Base-by-base conservation (phyloP, 2,113 vertebrate species). In the Ceyx margarethae region DNA sequence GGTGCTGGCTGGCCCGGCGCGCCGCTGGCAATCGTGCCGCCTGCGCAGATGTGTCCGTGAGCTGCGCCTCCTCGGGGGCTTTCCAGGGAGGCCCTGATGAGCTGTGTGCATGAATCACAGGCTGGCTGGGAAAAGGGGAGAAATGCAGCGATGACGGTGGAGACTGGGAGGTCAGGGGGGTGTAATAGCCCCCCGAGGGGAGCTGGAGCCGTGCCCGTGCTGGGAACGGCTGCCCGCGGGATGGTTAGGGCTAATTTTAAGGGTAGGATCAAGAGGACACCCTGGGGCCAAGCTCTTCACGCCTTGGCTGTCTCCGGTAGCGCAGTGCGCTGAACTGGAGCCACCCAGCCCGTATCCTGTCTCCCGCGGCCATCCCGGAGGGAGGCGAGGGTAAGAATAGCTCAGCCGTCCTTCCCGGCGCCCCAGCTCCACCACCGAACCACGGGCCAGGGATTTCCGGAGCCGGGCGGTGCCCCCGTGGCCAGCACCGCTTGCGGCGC, bases 371-470 rank as follows among this genome's bases (percentile, higher is more conserved):
- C 87, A 2, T 64, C 25, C 4, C 3, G 60, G 23, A 51, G 58
- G 57, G 50, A 51, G 72, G 58, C 6, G 7, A 54, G 67, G 68
- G 93, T 33, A 87, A 82, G 93, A 94, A 94, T 60, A 93, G 93
- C 82, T 3, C 22, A 7, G 66, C 71, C 10, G 25, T 9, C 33
- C 80, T 94, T 94, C 89, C 93, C 81, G 11, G 66, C 13, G 8
- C 45, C 45, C n/a, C 26, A 8, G 45, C 46, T 23, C 23, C n/a
- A 23, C 45, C 45, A 33, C 8, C 16, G 22, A 68, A 16, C 66
- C n/a, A 15, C 13, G 45, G 42, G 45, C 45, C 65, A 67, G 66
- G 66, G 66, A 35, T 68, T 35, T 68, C 45, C 46, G n/a, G 89
- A 16, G 66, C 91, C 50, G 79, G 85, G 75, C 33, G 48, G 61